phyloP scores from a whole-genome alignment of 2,113 vertebrate genomes.

The Romanogobio albipinnatus region DNA sequence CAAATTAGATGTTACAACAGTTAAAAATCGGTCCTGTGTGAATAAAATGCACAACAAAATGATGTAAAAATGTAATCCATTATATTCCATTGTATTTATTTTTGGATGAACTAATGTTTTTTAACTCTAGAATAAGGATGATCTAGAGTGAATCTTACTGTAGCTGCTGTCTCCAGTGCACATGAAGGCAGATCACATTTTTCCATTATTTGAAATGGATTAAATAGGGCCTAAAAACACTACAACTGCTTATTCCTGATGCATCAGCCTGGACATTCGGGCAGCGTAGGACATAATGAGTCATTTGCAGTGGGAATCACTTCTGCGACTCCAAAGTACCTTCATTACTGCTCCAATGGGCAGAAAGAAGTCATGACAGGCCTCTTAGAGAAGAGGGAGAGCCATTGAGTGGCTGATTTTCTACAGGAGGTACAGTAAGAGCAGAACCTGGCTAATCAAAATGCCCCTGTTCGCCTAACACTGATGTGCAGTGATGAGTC shows the following conservation, averaged over 20 bases:
- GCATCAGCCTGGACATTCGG: background rate
- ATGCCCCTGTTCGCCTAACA: constrained; percentile 24
- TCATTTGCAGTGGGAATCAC: constrained; percentile 30
- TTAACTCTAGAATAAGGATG: background rate
- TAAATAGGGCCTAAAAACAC: background rate
- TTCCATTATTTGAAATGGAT: background rate
- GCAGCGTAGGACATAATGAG: constrained; percentile 16
- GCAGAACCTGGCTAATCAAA: constrained; percentile 37
- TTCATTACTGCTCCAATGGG: constrained; percentile 31
- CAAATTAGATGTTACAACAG: background rate
- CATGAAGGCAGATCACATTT: background rate
- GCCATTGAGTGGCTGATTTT: background rate
- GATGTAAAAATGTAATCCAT: background rate
- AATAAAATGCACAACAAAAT: background rate
- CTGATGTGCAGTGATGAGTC: constrained; percentile 53
- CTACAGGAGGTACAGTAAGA: constrained; percentile 13
- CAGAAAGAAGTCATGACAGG: constrained; percentile 13
- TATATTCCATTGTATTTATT: background rate
- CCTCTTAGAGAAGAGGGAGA: constrained; percentile 1
- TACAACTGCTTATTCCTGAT: constrained; percentile 4
- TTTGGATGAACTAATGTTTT: background rate
- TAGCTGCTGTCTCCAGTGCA: background rate
- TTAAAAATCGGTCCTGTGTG: background rate
- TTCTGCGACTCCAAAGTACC: constrained; percentile 31
- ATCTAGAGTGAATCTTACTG: background rate